phyloP scores from a whole-genome alignment of 2,888 invertebrate genomes.

The Synergus japonicus region DNA sequence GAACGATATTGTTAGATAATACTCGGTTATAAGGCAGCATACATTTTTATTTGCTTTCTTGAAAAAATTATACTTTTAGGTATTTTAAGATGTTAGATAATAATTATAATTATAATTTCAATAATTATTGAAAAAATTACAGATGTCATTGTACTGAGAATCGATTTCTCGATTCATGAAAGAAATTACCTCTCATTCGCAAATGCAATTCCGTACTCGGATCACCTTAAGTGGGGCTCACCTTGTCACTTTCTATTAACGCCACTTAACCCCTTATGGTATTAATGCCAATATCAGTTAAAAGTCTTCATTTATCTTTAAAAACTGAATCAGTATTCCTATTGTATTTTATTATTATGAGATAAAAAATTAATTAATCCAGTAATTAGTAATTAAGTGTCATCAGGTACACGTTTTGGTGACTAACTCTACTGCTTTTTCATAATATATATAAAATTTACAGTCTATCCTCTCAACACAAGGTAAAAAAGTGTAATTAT shows the following conservation, averaged over 20 bases:
- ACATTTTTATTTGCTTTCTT: neutral
- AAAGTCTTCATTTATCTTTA: constrained; percentile 41
- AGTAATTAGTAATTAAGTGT: no score
- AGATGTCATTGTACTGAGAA: constrained; percentile 23
- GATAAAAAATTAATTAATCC: neutral
- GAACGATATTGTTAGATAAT: neutral
- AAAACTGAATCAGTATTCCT: constrained; percentile 8
- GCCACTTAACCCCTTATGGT: constrained; percentile 51
- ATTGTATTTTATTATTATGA: neutral
- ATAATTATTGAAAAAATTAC: neutral
- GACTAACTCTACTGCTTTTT: no score
- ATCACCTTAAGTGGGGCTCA: constrained; percentile 47
- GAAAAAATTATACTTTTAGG: neutral
- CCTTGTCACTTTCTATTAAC: constrained; percentile 51
- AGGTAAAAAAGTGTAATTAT: no score
- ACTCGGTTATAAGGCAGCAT: neutral
- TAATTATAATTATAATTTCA: neutral
- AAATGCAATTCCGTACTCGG: constrained; percentile 45
- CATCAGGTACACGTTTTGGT: no score
- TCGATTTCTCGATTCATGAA: constrained; percentile 44
- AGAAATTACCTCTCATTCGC: constrained; percentile 46
- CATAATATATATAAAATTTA: neutral
- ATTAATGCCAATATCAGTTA: constrained; percentile 48
- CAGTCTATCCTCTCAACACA: neutral
- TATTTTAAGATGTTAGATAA: neutral